phyloP scores from a whole-genome alignment of 1,140 invertebrate genomes.

The Tetramorium simillimum region DNA sequence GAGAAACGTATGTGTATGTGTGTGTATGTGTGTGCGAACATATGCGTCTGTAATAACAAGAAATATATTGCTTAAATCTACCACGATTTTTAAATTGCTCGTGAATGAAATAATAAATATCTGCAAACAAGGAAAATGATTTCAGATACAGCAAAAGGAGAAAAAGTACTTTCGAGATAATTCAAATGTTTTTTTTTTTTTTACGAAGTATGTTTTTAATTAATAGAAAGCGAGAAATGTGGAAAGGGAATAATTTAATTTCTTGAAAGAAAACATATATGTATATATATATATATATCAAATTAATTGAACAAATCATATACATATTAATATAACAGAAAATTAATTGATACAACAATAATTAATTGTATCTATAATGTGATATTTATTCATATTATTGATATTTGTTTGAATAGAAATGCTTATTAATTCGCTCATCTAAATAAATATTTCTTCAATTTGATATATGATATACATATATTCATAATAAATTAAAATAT shows the following conservation, averaged over 20 bases:
- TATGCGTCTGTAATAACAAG: constrained; percentile 1
- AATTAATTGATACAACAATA: constrained; percentile 6
- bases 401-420: constrained; percentile 10
- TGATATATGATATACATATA: too few species aligned
- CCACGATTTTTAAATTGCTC: background rate
- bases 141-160: background rate
- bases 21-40: background rate
- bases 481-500: background rate
- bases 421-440: background rate
- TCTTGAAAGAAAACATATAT: background rate
- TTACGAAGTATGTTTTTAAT: background rate
- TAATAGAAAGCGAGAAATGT: too few species aligned
- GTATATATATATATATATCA: too few species aligned
- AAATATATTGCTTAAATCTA: constrained; percentile 6
- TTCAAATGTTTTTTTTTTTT: background rate
- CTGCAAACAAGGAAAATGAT: background rate
- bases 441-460: background rate
- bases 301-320: background rate
- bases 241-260: background rate
- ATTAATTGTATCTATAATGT: background rate
- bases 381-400: background rate
- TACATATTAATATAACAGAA: background rate
- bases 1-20: background rate
- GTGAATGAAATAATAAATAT: background rate
- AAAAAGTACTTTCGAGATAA: background rate